Evolutionary conservation across 2,113 vertebrate genomes (phyloP).

Genomic region (Ammodytes dubius): DNA sequence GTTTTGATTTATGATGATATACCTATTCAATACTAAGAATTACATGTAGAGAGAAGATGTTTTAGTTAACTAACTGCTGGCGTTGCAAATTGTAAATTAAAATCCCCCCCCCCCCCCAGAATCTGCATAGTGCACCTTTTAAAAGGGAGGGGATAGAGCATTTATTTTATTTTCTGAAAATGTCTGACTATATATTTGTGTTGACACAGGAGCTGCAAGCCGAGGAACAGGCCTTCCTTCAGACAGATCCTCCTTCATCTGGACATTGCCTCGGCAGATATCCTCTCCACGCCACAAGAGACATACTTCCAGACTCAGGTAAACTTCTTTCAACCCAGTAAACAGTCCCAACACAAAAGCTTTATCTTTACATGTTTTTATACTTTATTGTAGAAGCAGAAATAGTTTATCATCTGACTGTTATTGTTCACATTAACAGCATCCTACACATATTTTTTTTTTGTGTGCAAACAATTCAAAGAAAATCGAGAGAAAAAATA

Average conservation of each 20-base stretch:
- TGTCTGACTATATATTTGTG: slow-evolving; percentile 17
- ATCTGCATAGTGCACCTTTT: no score
- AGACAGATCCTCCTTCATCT: slow-evolving; percentile 96
- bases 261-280: slow-evolving; percentile 96
- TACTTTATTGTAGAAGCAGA: neutral
- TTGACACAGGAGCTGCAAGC: slow-evolving; percentile 93
- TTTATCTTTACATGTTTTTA: neutral
- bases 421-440: no score
- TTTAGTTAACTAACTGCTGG: neutral
- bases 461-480: no score
- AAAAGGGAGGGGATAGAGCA: no score
- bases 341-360: neutral
- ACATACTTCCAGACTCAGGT: slow-evolving; percentile 97
- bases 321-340: slow-evolving; percentile 3
- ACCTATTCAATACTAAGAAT: no score
- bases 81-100: no score
- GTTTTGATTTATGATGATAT: no score
- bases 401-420: no score
- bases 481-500: no score
- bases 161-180: no score
- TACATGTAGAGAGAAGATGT: neutral
- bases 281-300: slow-evolving; percentile 96
- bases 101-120: no score
- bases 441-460: no score
- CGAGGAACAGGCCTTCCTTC: slow-evolving; percentile 95